phyloP scores from a whole-genome alignment of 2,888 invertebrate species.

The Cryptops parisi region DNA sequence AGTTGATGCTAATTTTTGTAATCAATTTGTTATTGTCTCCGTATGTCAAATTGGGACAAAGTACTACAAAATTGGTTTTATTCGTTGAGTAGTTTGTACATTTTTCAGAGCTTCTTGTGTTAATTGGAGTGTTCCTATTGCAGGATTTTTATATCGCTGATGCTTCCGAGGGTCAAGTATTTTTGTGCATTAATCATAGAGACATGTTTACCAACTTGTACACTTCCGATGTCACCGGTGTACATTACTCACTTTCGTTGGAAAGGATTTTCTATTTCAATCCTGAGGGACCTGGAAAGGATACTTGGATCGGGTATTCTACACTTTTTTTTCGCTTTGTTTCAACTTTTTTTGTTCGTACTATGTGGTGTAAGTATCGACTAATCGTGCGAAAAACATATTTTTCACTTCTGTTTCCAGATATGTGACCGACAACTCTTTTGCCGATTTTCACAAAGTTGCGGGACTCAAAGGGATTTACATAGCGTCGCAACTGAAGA shows the following conservation, averaged over 20 bases:
- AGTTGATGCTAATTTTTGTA: not conserved
- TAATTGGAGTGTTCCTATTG: conserved; percentile 1
- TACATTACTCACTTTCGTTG: conserved; percentile 61
- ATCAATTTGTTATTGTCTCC: not conserved
- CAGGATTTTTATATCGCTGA: conserved; percentile 68
- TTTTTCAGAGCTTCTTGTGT: not conserved
- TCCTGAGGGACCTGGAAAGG: conserved; percentile 63
- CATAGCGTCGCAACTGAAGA: conserved; percentile 60
- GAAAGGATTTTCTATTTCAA: conserved; percentile 69
- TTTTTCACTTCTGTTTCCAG: conserved; percentile 42
- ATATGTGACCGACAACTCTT: conserved; percentile 60
- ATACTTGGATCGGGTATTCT: conserved; percentile 59
- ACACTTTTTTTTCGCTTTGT: not conserved
- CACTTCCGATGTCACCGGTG: conserved; percentile 53
- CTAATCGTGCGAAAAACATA: too few species aligned
- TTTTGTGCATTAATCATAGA: conserved; percentile 67
- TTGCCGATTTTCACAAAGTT: conserved; percentile 76
- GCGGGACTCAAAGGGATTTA: conserved; percentile 76
- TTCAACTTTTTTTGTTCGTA: not conserved
- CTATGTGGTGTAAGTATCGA: not conserved
- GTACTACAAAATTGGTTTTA: too few species aligned
- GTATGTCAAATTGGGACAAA: too few species aligned
- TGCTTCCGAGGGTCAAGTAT: conserved; percentile 52
- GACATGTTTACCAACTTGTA: conserved; percentile 60
- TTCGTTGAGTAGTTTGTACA: too few species aligned